Evolutionary conservation across 2,113 vertebrate species (phyloP).

Genomic region (Channa argus): DNA sequence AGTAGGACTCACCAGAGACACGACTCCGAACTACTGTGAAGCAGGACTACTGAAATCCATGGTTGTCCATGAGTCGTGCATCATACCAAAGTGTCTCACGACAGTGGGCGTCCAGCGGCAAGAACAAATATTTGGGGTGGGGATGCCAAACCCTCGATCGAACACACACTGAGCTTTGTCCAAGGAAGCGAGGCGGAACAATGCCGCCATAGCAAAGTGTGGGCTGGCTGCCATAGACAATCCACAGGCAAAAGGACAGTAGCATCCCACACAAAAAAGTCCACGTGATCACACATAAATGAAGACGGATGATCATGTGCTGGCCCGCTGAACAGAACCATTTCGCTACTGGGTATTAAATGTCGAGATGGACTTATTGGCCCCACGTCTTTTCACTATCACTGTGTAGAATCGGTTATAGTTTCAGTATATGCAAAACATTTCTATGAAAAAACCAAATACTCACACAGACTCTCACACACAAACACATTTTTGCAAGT

Average conservation of each 20-base stretch:
- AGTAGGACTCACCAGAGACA: slow-evolving; percentile 13
- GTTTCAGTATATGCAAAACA: too few relatives aligned
- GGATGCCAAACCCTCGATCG: slow-evolving; percentile 70
- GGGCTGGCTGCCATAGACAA: slow-evolving; percentile 42
- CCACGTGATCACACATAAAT: slow-evolving; percentile 23
- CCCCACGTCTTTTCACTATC: background rate
- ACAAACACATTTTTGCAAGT: slow-evolving; percentile 21
- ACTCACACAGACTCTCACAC: slow-evolving; percentile 6
- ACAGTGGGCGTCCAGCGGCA: slow-evolving; percentile 69
- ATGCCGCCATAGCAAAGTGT: slow-evolving; percentile 52
- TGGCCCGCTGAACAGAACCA: background rate
- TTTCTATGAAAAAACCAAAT: background rate
- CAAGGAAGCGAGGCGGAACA: slow-evolving; percentile 63
- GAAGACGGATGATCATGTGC: slow-evolving; percentile 22
- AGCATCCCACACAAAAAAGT: slow-evolving; percentile 28
- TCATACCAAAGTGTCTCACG: slow-evolving; percentile 11
- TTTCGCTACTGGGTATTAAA: slow-evolving; percentile 28
- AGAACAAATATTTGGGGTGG: slow-evolving; percentile 77
- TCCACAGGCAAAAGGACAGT: slow-evolving; percentile 24
- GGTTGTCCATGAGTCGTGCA: slow-evolving; percentile 11
- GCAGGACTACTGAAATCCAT: background rate
- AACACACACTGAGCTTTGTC: slow-evolving; percentile 77
- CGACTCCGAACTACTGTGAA: background rate
- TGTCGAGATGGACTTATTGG: background rate
- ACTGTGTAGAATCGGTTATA: too few relatives aligned